phyloP scores from a whole-genome alignment of 1,140 invertebrate genomes.

The Ditylenchus dipsaci region DNA sequence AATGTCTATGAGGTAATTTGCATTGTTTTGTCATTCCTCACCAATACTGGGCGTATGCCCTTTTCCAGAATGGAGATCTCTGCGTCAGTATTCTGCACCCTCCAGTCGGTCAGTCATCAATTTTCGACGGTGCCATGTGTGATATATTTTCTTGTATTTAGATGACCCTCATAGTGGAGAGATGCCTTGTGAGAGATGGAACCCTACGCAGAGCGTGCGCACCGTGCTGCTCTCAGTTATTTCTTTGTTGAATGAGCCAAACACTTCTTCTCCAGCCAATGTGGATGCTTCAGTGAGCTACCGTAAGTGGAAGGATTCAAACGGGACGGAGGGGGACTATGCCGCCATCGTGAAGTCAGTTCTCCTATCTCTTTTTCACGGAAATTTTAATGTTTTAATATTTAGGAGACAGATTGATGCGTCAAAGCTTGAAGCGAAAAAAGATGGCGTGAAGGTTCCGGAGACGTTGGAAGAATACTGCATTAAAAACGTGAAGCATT shows the following conservation, averaged over 20 bases:
- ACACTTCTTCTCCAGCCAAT: constrained; percentile 97
- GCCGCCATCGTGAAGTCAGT: constrained; percentile 92
- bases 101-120: constrained; percentile 70
- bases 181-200: constrained; percentile 97
- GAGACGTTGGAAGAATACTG: constrained; percentile 96
- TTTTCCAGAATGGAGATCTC: constrained; percentile 85
- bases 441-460: constrained; percentile 91
- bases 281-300: constrained; percentile 99
- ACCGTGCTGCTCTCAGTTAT: constrained; percentile 96
- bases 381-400: constrained; percentile 61
- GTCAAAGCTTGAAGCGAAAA: constrained; percentile 86
- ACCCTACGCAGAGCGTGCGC: constrained; percentile 97
- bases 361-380: not conserved
- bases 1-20: constrained; percentile 90
- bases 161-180: constrained; percentile 97
- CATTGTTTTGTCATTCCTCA: not conserved
- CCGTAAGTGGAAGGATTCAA: constrained; percentile 93
- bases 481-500: constrained; percentile 66
- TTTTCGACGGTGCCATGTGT: too few relatives aligned
- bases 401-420: constrained; percentile 74
- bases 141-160: too few relatives aligned
- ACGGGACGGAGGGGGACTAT: constrained; percentile 95
- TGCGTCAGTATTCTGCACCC: constrained; percentile 99
- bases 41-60: not conserved
- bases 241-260: constrained; percentile 95